Percentiles rank a stretch among this genome's conserved stretches.
Conservation (phyloP, 2,888 invertebrate genomes). For the Lasius platythorax region DNA sequence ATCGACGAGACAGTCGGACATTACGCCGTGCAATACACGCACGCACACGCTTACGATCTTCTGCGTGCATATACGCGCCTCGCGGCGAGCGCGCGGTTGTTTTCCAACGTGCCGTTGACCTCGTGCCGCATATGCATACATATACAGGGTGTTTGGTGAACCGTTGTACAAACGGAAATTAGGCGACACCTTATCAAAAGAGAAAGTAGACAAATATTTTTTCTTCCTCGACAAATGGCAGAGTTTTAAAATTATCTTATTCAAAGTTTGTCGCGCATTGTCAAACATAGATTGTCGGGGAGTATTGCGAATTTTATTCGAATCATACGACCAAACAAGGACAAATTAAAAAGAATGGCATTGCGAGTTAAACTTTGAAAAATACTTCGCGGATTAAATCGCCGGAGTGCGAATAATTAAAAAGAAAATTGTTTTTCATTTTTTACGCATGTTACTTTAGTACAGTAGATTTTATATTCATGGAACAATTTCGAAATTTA, state of each 20-base stretch:
- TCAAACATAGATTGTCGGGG: slow-evolving; percentile 11
- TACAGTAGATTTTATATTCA: not conserved
- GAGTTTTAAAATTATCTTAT: slow-evolving; percentile 6
- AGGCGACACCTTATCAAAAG: slow-evolving; percentile 26
- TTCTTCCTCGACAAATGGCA: not conserved
- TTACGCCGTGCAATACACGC: slow-evolving; percentile 12
- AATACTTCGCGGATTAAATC: not conserved
- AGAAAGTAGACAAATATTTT: slow-evolving; percentile 29
- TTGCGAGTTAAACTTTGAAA: not conserved
- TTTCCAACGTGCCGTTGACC: slow-evolving; percentile 79
- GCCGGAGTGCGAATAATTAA: not conserved
- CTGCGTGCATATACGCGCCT: slow-evolving; percentile 45
- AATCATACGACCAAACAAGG: not conserved
- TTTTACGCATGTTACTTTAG: not conserved
- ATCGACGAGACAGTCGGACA: slow-evolving; percentile 26
- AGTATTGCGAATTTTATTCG: not conserved
- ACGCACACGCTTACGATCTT: not conserved
- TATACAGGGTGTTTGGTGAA: slow-evolving; percentile 55
- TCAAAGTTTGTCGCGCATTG: not conserved
- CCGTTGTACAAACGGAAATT: slow-evolving; percentile 47
- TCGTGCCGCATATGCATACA: slow-evolving; percentile 65
- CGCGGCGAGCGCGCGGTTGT: slow-evolving; percentile 66
- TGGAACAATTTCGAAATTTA: not conserved
- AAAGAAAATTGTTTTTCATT: not conserved
- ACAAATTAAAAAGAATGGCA: not conserved